These are phyloP conservation scores for Chionomys nivalis DNA, from an alignment of 2,113 vertebrate genomes.

Conservation along the genomic window DNA sequence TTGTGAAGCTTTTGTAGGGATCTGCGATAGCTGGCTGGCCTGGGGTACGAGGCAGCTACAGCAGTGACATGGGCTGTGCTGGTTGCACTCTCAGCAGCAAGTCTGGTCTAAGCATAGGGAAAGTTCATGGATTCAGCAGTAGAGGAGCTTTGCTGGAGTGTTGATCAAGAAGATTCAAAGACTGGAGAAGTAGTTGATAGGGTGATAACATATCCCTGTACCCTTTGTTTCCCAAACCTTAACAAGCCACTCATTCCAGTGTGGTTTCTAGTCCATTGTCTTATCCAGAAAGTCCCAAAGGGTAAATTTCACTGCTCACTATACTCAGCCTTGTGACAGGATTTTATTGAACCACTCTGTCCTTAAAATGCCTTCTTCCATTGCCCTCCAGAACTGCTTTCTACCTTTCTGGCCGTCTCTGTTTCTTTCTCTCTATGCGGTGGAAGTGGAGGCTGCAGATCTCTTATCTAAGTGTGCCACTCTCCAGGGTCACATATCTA, in stretches of 20 bases:
- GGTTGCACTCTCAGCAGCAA: not conserved
- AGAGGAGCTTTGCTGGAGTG: not conserved
- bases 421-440: slow-evolving; percentile 3
- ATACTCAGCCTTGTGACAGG: not conserved
- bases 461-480: not conserved
- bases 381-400: not conserved
- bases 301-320: not conserved
- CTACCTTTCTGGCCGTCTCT: not conserved
- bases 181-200: not conserved
- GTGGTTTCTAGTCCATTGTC: not conserved
- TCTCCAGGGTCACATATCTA: not conserved
- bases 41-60: not conserved
- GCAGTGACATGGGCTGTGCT: not conserved
- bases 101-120: not conserved
- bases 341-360: not conserved
- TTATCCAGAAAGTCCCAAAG: not conserved
- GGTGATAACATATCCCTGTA: not conserved
- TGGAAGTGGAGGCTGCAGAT: not conserved
- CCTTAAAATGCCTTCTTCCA: not conserved
- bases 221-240: not conserved
- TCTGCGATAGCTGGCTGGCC: not conserved
- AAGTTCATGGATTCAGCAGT: not conserved
- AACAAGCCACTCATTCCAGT: not conserved
- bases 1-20: not conserved
- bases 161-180: not conserved